A percentile compares a stretch with the other conserved stretches of the same genome.
phyloP scores from a whole-genome alignment of 2,797 vertebrate species.

The Crocodylus rhombifer region DNA sequence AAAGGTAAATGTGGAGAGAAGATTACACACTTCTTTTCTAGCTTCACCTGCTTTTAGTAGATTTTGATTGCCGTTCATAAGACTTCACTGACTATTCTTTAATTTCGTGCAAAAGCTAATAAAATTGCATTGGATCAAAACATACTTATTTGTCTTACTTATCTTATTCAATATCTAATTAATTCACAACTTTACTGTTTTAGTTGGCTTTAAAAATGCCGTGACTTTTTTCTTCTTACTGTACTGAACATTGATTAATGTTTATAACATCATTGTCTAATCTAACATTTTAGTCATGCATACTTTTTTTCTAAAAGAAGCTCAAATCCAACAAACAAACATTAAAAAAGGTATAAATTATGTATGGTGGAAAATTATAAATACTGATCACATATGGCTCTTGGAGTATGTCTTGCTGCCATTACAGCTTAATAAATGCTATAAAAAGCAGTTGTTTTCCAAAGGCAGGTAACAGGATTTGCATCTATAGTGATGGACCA shows the following conservation, averaged over 20 bases:
- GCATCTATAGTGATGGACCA: background rate
- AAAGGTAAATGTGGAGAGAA: background rate
- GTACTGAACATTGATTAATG: slow-evolving; percentile 22
- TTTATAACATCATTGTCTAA: background rate
- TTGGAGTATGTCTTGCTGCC: background rate
- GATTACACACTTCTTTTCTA: background rate
- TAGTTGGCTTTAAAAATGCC: background rate
- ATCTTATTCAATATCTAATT: slow-evolving; percentile 25
- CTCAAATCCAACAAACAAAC: background rate
- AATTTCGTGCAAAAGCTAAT: background rate
- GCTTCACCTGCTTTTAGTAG: background rate
- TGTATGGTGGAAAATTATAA: background rate
- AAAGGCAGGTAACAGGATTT: background rate
- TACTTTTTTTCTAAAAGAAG: background rate
- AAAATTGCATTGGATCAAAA: slow-evolving; percentile 18
- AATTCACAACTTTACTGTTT: slow-evolving; percentile 22
- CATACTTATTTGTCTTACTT: background rate
- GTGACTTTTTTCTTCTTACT: slow-evolving; percentile 17
- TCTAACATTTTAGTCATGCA: background rate
- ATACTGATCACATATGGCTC: background rate
- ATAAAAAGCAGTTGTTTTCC: background rate
- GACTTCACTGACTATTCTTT: slow-evolving; percentile 11
- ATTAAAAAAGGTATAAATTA: background rate
- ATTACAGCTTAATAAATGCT: background rate
- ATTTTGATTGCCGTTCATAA: background rate